phyloP scores from a whole-genome alignment of 2,888 invertebrate species.

The Drosophila acutilabella region DNA sequence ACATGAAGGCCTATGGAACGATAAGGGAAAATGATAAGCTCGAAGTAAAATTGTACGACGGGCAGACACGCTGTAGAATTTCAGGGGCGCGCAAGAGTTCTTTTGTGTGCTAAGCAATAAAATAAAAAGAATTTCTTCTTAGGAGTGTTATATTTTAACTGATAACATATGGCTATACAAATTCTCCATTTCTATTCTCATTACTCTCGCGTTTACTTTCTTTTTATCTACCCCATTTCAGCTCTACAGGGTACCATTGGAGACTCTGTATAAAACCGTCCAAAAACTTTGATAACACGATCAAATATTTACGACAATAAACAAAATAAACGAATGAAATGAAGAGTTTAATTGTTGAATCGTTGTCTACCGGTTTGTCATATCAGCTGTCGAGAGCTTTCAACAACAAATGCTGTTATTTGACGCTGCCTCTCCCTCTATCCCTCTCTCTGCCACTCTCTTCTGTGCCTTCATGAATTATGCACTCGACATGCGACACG shows the following conservation, averaged over 20 bases:
- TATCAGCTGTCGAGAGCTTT: constrained; percentile 55
- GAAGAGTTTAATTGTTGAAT: constrained; percentile 42
- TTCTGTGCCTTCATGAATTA: constrained; percentile 38
- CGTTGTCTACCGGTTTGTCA: constrained; percentile 39
- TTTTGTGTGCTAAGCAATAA: too few species aligned
- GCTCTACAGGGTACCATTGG: constrained; percentile 1
- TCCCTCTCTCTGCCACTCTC: background rate
- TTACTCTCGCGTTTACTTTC: background rate
- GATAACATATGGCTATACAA: too few species aligned
- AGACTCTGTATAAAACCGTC: background rate
- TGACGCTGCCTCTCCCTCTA: constrained; percentile 1
- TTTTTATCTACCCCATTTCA: background rate
- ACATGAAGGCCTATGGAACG: constrained; percentile 5
- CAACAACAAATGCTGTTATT: constrained; percentile 29
- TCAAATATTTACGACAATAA: constrained; percentile 17
- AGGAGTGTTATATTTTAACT: too few species aligned
- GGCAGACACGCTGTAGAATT: background rate
- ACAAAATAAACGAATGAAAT: constrained; percentile 5
- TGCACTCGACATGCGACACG: constrained; percentile 56
- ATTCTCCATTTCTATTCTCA: background rate
- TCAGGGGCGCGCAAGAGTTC: background rate
- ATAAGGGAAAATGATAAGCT: background rate
- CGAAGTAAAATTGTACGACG: background rate
- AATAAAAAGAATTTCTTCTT: too few species aligned
- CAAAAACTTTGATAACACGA: constrained; percentile 6